Evolutionary conservation across 2,888 invertebrate genomes (phyloP).

Genomic region (Ectropis crepuscularia): DNA sequence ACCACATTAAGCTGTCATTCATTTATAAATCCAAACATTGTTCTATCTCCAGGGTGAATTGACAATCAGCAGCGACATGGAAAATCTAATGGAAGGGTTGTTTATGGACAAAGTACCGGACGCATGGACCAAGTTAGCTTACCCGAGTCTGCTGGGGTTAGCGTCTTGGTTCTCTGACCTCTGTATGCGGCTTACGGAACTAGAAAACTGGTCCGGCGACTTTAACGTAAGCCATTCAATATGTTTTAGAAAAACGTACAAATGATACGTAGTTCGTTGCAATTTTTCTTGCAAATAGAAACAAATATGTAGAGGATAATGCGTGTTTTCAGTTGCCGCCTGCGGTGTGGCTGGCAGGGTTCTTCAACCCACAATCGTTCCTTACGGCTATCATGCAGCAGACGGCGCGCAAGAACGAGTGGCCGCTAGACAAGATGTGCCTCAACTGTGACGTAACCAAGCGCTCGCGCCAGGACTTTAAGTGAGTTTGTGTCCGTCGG

Average conservation of each 20-base stretch:
- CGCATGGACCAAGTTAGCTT: slow-evolving; percentile 93
- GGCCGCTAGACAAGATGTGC: slow-evolving; percentile 98
- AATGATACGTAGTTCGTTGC: too few species aligned
- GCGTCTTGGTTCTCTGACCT: slow-evolving; percentile 96
- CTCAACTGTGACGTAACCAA: slow-evolving; percentile 97
- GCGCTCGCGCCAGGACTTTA: slow-evolving; percentile 93
- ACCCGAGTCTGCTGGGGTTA: slow-evolving; percentile 93
- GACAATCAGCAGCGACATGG: slow-evolving; percentile 97
- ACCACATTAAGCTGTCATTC: too few species aligned
- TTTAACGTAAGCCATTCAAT: slow-evolving; percentile 84
- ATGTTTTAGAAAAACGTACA: background rate
- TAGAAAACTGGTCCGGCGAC: slow-evolving; percentile 95
- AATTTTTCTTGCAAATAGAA: too few species aligned
- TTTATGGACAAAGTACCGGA: slow-evolving; percentile 95
- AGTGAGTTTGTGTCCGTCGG: slow-evolving; percentile 61
- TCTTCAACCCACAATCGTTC: slow-evolving; percentile 98
- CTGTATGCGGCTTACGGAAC: slow-evolving; percentile 89
- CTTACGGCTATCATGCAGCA: slow-evolving; percentile 99
- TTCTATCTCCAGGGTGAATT: slow-evolving; percentile 89
- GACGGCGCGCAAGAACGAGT: slow-evolving; percentile 97
- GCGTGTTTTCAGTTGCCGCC: slow-evolving; percentile 87
- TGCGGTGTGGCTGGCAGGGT: slow-evolving; percentile 96
- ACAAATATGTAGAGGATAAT: too few species aligned
- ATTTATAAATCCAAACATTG: too few species aligned
- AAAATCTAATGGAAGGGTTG: slow-evolving; percentile 92